Conservation (phyloP, 2,888 invertebrate species). For the Sepiola atlantica region DNA sequence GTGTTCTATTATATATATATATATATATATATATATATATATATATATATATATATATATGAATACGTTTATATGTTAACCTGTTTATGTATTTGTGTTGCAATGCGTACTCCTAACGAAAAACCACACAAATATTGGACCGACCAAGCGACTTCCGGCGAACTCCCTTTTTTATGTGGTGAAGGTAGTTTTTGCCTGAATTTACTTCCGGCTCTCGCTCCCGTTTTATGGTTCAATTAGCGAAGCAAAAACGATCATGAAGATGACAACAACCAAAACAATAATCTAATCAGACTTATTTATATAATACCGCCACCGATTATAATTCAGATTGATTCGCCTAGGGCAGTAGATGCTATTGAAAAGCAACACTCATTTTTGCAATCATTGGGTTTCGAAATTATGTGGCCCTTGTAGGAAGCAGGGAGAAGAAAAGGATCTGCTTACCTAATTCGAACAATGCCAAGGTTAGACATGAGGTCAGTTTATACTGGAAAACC, state of each 20-base stretch:
- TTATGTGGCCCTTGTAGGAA: too few species aligned
- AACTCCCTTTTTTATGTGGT: not conserved
- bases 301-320: too few species aligned
- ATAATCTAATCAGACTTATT: too few species aligned
- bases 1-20: not conserved
- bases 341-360: too few species aligned
- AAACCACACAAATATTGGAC: not conserved
- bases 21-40: not conserved
- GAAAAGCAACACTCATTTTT: too few species aligned
- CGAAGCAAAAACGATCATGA: not conserved
- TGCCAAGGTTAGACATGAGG: too few species aligned
- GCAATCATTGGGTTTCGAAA: too few species aligned
- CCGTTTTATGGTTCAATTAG: not conserved
- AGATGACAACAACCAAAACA: not conserved
- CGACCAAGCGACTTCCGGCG: not conserved
- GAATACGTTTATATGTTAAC: not conserved
- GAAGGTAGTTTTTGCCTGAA: not conserved
- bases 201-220: not conserved
- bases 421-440: too few species aligned
- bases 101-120: not conserved
- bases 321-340: too few species aligned
- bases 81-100: not conserved
- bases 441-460: too few species aligned
- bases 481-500: too few species aligned
- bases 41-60: not conserved